Evolutionary conservation across 2,888 invertebrate genomes (phyloP).

Genomic region (Salpingus planirostris): DNA sequence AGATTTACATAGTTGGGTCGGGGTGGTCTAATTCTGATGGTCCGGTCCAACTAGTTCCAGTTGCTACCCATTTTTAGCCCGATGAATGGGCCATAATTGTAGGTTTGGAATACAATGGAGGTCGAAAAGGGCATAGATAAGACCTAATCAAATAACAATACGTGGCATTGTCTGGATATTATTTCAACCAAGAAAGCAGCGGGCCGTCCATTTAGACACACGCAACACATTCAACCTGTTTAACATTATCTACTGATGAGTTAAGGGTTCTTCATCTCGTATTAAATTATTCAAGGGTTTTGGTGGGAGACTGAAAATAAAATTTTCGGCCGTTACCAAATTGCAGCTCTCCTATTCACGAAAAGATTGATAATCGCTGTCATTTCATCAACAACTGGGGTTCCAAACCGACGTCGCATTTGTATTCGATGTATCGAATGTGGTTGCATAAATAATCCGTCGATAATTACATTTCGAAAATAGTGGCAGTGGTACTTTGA

Average conservation of each 20-base stretch:
- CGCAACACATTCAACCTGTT: constrained; percentile 1
- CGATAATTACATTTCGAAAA: constrained; percentile 26
- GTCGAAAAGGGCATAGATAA: constrained; percentile 7
- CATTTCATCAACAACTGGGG: constrained; percentile 2
- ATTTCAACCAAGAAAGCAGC: constrained; percentile 8
- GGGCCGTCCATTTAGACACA: constrained; percentile 6
- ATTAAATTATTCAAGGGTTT: constrained; percentile 15
- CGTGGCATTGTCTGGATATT: constrained; percentile 5
- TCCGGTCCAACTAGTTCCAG: too few species aligned
- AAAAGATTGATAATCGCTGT: too few species aligned
- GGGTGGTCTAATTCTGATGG: too few species aligned
- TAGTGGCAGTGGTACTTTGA: constrained; percentile 29
- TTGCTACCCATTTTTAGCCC: too few species aligned
- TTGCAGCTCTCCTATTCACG: too few species aligned
- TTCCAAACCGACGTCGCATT: constrained; percentile 1
- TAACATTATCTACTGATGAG: neutral
- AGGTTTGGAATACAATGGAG: constrained; percentile 7
- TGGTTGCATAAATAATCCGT: constrained; percentile 23
- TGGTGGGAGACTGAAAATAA: too few species aligned
- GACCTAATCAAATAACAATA: constrained; percentile 13
- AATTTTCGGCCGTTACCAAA: too few species aligned
- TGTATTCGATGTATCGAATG: constrained; percentile 13
- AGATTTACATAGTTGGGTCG: too few species aligned
- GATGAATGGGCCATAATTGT: constrained; percentile 12
- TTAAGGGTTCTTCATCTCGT: constrained; percentile 2